These are phyloP conservation scores for Sarcophaga carnaria DNA, from an alignment of 2,888 invertebrate genomes.

Conservation along the genomic window DNA sequence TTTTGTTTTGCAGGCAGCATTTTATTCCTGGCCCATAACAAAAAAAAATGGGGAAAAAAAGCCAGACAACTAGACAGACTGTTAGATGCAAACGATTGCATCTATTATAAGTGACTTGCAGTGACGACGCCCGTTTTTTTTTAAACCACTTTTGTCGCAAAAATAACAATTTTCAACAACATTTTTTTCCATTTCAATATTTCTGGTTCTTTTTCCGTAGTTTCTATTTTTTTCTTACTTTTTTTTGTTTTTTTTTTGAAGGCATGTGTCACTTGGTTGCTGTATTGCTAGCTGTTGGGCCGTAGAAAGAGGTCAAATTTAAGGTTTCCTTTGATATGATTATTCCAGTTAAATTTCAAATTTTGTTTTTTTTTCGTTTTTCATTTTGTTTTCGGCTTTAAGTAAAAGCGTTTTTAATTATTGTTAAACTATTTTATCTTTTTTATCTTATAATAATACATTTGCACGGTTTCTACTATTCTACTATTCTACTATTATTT, in stretches of 20 bases:
- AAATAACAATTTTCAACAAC: constrained; percentile 24
- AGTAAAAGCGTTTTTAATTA: constrained; percentile 48
- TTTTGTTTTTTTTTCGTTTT: neutral
- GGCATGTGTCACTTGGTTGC: constrained; percentile 59
- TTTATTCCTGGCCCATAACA: constrained; percentile 23
- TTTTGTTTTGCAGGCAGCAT: constrained; percentile 5
- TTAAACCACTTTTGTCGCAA: constrained; percentile 52
- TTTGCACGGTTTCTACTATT: neutral
- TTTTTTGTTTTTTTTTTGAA: neutral
- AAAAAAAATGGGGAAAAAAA: neutral
- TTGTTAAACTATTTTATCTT: constrained; percentile 56
- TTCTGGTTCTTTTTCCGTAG: neutral
- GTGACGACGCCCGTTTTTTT: constrained; percentile 59
- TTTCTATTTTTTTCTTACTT: neutral
- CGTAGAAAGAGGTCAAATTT: constrained; percentile 51
- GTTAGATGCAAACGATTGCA: neutral
- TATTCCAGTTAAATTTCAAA: constrained; percentile 19
- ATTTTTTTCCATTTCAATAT: constrained; percentile 34
- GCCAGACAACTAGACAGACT: neutral
- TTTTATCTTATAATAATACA: constrained; percentile 1
- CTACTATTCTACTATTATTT: no score
- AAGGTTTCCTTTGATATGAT: constrained; percentile 55
- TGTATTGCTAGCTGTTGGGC: neutral
- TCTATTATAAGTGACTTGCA: neutral
- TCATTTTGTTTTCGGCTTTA: constrained; percentile 17